Conservation (phyloP, 2,797 vertebrate species). For the Acridotheres tristis region DNA sequence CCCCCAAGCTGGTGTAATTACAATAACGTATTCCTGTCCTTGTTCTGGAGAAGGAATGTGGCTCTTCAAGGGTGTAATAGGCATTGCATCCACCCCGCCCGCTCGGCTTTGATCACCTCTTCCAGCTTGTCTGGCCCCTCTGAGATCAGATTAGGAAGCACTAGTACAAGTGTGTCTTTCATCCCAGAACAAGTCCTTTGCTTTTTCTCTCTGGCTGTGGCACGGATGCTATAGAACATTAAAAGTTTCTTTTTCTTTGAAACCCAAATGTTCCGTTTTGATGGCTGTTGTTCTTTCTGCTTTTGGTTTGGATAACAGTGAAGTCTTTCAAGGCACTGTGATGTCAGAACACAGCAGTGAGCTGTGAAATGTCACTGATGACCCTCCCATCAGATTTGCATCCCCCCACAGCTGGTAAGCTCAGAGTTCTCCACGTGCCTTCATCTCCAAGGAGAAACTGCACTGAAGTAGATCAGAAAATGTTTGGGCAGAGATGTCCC, state of each 20-base stretch:
- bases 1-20: neutral
- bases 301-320: neutral
- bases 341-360: neutral
- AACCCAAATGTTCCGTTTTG: neutral
- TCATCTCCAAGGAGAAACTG: neutral
- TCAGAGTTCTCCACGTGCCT: neutral
- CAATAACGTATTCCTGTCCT: neutral
- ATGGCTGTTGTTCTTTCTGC: neutral
- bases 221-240: neutral
- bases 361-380: neutral
- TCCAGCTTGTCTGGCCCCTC: conserved; percentile 13
- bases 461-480: neutral
- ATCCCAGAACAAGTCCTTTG: neutral
- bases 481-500: neutral
- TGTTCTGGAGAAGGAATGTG: conserved; percentile 29
- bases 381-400: neutral
- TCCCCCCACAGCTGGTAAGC: neutral
- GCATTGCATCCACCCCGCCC: neutral
- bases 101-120: neutral
- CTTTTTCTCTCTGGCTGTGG: neutral
- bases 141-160: conserved; percentile 10
- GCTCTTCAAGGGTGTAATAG: neutral
- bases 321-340: neutral
- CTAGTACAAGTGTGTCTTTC: conserved; percentile 14
- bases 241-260: conserved; percentile 4